phyloP scores from a whole-genome alignment of 1,140 invertebrate species.

The Megalonaias nervosa region DNA sequence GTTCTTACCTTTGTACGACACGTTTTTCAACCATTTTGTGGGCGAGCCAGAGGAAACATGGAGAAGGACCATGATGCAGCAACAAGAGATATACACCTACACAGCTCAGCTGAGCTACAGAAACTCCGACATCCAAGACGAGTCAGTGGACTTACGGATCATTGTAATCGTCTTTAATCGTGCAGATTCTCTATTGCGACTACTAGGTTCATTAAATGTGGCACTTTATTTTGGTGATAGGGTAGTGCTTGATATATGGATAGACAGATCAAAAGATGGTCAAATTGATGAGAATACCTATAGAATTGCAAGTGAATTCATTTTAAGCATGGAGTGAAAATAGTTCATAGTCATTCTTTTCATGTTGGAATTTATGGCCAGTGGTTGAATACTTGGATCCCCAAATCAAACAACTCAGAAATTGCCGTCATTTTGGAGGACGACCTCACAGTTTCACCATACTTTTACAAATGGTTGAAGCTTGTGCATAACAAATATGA shows the following conservation, averaged over 20 bases:
- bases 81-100: too few species aligned
- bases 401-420: conserved; percentile 37
- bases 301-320: conserved; percentile 21
- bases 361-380: conserved; percentile 54
- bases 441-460: conserved; percentile 49
- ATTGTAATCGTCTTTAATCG: conserved; percentile 41
- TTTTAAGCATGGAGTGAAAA: conserved; percentile 42
- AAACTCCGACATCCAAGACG: too few species aligned
- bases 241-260: conserved; percentile 46
- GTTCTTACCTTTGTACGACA: too few species aligned
- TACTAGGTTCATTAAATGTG: conserved; percentile 39
- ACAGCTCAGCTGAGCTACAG: too few species aligned
- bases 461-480: conserved; percentile 50
- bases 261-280: conserved; percentile 36
- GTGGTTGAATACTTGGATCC: conserved; percentile 53
- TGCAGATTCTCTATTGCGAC: conserved; percentile 32
- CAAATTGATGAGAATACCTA: conserved; percentile 35
- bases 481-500: conserved; percentile 52
- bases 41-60: too few species aligned
- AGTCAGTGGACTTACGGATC: conserved; percentile 18
- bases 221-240: conserved; percentile 37
- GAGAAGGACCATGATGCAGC: too few species aligned
- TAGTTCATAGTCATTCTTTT: conserved; percentile 33
- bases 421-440: conserved; percentile 56
- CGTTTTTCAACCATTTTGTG: too few species aligned